Evolutionary conservation across 2,113 vertebrate genomes (phyloP).

Genomic region (Ceyx cyanopectus): DNA sequence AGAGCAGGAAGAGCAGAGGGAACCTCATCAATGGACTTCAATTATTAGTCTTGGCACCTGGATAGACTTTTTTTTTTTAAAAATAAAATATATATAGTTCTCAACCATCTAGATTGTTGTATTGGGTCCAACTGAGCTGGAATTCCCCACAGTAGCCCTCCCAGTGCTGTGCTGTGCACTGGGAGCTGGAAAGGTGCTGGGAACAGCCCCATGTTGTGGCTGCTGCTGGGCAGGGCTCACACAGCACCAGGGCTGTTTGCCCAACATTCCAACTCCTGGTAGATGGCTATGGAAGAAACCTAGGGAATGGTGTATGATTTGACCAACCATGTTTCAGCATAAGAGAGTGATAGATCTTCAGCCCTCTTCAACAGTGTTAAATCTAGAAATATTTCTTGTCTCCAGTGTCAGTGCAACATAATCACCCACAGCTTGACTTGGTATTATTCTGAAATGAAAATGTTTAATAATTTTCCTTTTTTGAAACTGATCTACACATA

Average conservation of each 20-base stretch:
- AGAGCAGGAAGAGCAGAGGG: neutral
- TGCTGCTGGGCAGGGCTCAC: too few relatives aligned
- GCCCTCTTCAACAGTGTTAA: neutral
- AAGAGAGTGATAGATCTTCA: neutral
- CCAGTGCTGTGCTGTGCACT: too few relatives aligned
- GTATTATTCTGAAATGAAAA: neutral
- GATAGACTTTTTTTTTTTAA: neutral
- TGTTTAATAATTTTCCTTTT: constrained; percentile 7
- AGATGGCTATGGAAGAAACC: neutral
- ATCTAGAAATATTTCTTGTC: neutral
- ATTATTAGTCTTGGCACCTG: neutral
- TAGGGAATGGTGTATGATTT: neutral
- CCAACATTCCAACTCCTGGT: neutral
- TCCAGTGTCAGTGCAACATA: neutral
- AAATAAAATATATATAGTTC: neutral
- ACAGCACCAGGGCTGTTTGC: too few relatives aligned
- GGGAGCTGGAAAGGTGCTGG: too few relatives aligned
- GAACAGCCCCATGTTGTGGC: too few relatives aligned
- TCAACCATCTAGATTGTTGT: neutral
- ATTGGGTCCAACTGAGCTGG: too few relatives aligned
- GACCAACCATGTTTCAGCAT: neutral
- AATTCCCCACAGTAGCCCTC: too few relatives aligned
- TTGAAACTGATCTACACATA: neutral
- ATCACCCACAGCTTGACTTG: neutral
- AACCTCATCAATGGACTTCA: neutral